Evolutionary conservation across 1,140 invertebrate genomes (phyloP).

Genomic region (Diploscapter pachys): DNA sequence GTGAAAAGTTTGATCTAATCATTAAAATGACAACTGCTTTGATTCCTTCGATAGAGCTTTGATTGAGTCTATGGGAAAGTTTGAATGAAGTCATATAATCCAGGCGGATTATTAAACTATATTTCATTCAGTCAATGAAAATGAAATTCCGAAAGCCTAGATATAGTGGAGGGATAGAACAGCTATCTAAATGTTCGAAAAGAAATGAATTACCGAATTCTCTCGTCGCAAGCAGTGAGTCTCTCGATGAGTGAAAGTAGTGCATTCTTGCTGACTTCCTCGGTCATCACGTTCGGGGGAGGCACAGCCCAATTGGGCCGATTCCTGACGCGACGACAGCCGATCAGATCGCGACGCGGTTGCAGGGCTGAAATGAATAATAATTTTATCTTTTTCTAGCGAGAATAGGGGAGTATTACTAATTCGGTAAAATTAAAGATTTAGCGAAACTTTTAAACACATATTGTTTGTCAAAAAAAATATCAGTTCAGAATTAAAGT

Average conservation of each 20-base stretch:
- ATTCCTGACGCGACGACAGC: slow-evolving; percentile 33
- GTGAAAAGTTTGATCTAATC: too few species aligned
- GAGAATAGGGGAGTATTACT: too few species aligned
- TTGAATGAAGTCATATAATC: neutral
- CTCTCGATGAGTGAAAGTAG: slow-evolving; percentile 25
- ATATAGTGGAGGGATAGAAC: too few species aligned
- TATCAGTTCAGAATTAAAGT: neutral
- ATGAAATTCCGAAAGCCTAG: too few species aligned
- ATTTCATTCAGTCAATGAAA: neutral
- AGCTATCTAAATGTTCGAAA: neutral
- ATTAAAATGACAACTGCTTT: too few species aligned
- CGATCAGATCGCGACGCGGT: slow-evolving; percentile 41
- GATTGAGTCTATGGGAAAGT: neutral
- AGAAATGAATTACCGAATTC: slow-evolving; percentile 12
- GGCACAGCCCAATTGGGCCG: neutral
- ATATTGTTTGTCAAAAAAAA: slow-evolving; percentile 2
- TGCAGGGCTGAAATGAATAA: slow-evolving; percentile 34
- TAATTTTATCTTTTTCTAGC: neutral
- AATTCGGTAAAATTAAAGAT: too few species aligned
- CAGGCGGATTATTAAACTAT: neutral
- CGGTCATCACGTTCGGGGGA: slow-evolving; percentile 3
- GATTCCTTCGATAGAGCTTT: too few species aligned
- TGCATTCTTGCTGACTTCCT: slow-evolving; percentile 13
- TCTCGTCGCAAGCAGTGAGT: slow-evolving; percentile 19
- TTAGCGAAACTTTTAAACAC: too few species aligned